phyloP scores from a whole-genome alignment of 1,140 invertebrate species.

The Zaprionus capensis region DNA sequence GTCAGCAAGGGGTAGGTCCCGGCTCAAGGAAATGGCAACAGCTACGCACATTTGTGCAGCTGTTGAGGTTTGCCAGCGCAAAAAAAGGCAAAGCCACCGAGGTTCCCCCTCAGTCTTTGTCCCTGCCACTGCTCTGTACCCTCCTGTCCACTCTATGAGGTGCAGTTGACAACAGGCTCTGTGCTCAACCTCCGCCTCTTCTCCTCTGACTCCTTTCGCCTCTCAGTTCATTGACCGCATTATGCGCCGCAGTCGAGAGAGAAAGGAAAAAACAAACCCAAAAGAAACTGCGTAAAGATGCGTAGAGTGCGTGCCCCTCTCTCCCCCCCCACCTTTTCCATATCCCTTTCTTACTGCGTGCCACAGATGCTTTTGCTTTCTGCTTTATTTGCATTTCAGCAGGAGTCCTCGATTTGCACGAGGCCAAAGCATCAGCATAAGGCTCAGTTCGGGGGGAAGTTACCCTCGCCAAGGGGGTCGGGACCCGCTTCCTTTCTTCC shows the following conservation, averaged over 20 bases:
- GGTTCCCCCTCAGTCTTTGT: constrained; percentile 5
- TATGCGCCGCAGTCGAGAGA: constrained; percentile 49
- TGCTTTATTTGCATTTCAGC: constrained; percentile 38
- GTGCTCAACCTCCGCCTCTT: neutral
- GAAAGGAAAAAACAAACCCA: constrained; percentile 26
- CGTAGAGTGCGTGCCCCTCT: constrained; percentile 35
- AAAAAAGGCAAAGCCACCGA: constrained; percentile 30
- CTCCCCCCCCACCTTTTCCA: neutral
- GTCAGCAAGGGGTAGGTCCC: constrained; percentile 45
- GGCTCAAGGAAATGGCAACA: constrained; percentile 54
- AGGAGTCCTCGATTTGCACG: constrained; percentile 16
- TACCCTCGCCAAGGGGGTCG: constrained; percentile 8
- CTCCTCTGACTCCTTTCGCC: constrained; percentile 33
- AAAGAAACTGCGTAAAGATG: constrained; percentile 57
- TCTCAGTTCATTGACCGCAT: constrained; percentile 76
- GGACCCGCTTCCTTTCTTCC: neutral
- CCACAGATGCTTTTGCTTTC: constrained; percentile 38
- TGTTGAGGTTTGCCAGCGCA: constrained; percentile 70
- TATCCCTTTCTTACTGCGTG: constrained; percentile 2
- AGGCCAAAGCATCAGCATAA: neutral
- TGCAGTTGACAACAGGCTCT: constrained; percentile 66
- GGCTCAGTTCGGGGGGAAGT: constrained; percentile 21
- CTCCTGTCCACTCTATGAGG: neutral
- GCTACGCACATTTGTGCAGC: constrained; percentile 78
- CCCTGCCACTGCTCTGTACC: constrained; percentile 31